These are phyloP conservation scores for Lepidurus arcticus DNA, from an alignment of 1,140 invertebrate genomes.

Conservation along the genomic window DNA sequence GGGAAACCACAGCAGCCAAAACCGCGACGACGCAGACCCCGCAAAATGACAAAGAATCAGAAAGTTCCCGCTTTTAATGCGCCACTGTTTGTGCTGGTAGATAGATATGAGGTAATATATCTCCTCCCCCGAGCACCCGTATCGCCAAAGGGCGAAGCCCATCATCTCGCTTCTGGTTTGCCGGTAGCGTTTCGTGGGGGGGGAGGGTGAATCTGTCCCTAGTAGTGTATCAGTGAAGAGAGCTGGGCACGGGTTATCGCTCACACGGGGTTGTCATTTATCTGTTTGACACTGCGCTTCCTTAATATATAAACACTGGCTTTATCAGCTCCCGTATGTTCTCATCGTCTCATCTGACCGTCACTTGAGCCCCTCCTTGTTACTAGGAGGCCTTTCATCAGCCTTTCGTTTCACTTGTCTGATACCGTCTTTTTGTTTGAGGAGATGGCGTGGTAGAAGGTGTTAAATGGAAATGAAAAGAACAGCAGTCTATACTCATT, in stretches of 20 bases:
- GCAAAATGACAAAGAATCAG: not conserved
- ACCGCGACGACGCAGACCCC: not conserved
- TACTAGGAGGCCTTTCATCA: not conserved
- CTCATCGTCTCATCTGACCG: not conserved
- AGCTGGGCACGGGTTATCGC: not conserved
- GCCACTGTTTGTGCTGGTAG: constrained; percentile 6
- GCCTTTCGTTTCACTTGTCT: not conserved
- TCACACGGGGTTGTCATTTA: not conserved
- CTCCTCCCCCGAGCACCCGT: not conserved
- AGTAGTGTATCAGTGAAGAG: not conserved
- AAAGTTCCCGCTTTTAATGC: not conserved
- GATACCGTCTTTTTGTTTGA: no score
- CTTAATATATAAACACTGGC: not conserved
- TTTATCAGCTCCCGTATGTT: not conserved
- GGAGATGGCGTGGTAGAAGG: no score
- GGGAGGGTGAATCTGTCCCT: not conserved
- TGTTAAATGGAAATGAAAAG: no score
- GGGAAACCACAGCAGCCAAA: not conserved
- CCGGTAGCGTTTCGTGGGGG: not conserved
- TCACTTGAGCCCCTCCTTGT: not conserved
- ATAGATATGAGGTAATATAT: constrained; percentile 16
- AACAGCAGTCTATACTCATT: no score
- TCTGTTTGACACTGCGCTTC: not conserved
- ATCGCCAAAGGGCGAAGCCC: not conserved
- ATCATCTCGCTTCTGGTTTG: not conserved